Evolutionary conservation across 2,888 invertebrate species (phyloP), one percentile per base, ranked within the genome.

Genomic region (Bombylius major): DNA sequence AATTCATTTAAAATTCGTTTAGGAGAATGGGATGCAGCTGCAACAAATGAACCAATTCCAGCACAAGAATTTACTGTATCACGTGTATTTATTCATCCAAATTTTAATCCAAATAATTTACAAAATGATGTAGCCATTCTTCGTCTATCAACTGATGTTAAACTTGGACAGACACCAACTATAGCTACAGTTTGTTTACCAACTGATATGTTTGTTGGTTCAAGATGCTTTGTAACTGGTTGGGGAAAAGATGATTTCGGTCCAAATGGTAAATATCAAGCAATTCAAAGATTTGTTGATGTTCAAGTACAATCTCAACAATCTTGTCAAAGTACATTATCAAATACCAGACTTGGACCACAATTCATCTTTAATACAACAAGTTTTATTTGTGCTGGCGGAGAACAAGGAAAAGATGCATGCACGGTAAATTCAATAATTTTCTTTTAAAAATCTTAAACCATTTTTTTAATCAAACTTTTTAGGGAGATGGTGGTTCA

Each of bases 221-320:
- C 78, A 66, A 78, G 69, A 63, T 66, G 72, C 65, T 79, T 78
- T 75, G 86, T 87, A 0, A 77, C 86, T n/a, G 94, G 94, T 12
- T 94, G 93, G 91, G 94, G 94, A 13, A 87, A 89, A 68, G 78
- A 88, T 62, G 82, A 84, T 62, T 94, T 87, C 60, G 76, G 74
- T 65, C 54, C 74, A 13, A 67, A 65, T 4, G 72, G 72, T 5
- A 65, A 67, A 7, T 72, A 69, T 55, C 72, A 87, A 68, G 79
- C 80, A 61, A 83, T 85, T 44, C 72, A 86, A 67, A 87, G 86
- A 66, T 82, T 89, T 70, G 87, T 89, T 0, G 86, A 85, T 58
- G 83, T 91, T 0, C 82, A 84, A 0, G 78, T 91, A 45, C 76
- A 86, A 7, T 76, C 77, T n/a, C 75, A 82, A n/a, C 72, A 72